Base-by-base conservation (phyloP, 2,113 vertebrate genomes). In the Caranx melampygus region DNA sequence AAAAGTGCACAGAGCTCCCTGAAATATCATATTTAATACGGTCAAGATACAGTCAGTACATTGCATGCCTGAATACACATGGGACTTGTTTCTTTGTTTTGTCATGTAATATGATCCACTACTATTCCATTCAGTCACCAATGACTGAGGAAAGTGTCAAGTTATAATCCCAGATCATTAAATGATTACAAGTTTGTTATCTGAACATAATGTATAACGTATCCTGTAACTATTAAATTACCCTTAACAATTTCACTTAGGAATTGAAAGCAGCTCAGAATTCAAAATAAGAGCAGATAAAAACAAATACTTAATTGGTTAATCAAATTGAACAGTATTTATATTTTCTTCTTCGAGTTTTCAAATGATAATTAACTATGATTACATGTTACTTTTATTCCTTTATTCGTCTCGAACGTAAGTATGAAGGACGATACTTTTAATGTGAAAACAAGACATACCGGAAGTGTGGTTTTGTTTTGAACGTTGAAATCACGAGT, bases 381-480 rank as follows among this genome's bases (percentile, higher is more conserved):
- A 8, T 51, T 20, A 51, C 7, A 8, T 51, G 0, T 51, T 20
- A 51, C 20, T 51, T 7, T 20, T 9, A 51, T 20, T 51, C 20
- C 0, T 51, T 20, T 18, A 51, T 51, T 7, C 0, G 20, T 6
- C 20, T 20, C 20, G 11, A 47, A 52, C 10, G 4, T 45, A 45
- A 0, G 1, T 47, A 13, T 47, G 4, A 64, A 26, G 31, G 26
- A 16, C 4, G 2, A 8, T 2, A 65, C 80, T 82, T 84, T 90
- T 90, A 87, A 89, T 88, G 4, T 89, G 87, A 89, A 88, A 84
- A 18, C 26, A 0, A 0, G 1, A 16, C 3, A 5, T 1, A 63
- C 61, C 81, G 82, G 90, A 88, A 86, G 68, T 79, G 1, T 35
- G 4, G 8, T 4, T 9, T 35, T 18, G 6, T 26, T 9, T 10